These are phyloP conservation scores for Enoplosus armatus DNA, from an alignment of 2,797 vertebrate genomes.

Conservation along the genomic window DNA sequence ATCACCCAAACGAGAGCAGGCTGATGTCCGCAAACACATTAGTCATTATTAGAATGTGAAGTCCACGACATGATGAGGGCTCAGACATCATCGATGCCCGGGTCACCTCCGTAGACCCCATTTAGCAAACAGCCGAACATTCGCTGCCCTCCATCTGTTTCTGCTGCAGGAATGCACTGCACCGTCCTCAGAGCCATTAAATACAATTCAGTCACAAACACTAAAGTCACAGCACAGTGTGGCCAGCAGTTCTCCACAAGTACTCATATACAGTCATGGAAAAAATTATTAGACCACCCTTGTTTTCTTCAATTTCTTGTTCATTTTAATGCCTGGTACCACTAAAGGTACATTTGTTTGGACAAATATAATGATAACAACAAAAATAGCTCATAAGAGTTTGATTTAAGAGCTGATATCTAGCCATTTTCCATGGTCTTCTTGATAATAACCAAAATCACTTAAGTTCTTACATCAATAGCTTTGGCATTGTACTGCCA, in stretches of 20 bases:
- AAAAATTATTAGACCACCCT: no score
- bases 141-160: conserved; percentile 35
- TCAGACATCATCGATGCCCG: conserved; percentile 25
- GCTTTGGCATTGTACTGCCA: no score
- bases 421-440: no score
- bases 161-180: background rate
- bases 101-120: conserved; percentile 36
- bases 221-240: background rate
- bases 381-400: no score
- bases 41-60: conserved; percentile 73
- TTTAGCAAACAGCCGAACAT: conserved; percentile 35
- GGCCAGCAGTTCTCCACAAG: background rate
- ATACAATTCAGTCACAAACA: conserved; percentile 21
- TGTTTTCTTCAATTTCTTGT: no score
- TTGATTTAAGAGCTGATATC: no score
- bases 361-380: no score
- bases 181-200: conserved; percentile 10
- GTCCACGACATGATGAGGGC: conserved; percentile 62
- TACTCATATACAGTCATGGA: no score
- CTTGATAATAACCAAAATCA: no score
- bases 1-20: conserved; percentile 74
- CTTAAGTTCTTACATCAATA: no score
- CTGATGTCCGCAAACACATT: conserved; percentile 71
- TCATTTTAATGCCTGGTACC: no score
- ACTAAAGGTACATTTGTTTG: no score